Percentiles rank a stretch among this genome's conserved stretches.
phyloP scores from a whole-genome alignment of 1,140 invertebrate genomes.

The Bombus waltoni region DNA sequence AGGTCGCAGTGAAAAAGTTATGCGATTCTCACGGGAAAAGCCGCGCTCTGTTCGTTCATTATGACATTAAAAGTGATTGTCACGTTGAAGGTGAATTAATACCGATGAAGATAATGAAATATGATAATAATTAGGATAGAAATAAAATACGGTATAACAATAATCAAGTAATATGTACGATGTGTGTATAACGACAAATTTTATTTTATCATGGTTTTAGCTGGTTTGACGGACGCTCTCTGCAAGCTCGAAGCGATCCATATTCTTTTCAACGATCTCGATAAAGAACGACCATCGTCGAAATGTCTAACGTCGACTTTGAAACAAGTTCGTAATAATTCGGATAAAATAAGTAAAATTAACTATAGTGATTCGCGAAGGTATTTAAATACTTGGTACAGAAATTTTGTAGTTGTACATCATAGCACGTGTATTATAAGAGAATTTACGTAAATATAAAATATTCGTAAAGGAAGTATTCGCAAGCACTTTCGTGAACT shows the following conservation, averaged over 20 bases:
- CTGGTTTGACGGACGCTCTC: slow-evolving; percentile 14
- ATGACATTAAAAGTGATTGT: slow-evolving; percentile 54
- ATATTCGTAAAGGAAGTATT: neutral
- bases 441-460: neutral
- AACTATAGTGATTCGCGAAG: no score
- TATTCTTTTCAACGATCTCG: slow-evolving; percentile 59
- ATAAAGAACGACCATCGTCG: neutral
- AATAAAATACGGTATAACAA: no score
- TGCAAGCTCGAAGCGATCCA: slow-evolving; percentile 41
- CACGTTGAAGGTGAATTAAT: slow-evolving; percentile 66
- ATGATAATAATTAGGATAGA: neutral
- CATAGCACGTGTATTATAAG: no score
- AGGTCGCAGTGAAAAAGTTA: slow-evolving; percentile 58
- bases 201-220: slow-evolving; percentile 10
- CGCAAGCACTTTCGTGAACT: neutral
- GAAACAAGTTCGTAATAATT: neutral
- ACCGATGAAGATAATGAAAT: neutral
- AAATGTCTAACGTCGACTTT: neutral
- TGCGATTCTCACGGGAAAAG: slow-evolving; percentile 64
- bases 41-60: slow-evolving; percentile 62
- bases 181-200: no score
- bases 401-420: no score
- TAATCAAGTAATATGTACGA: no score
- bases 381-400: no score
- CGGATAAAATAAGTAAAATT: no score